Evolutionary conservation across 2,113 vertebrate genomes (phyloP), one percentile per base, ranked within the genome.

Genomic region (Psittacula cyanocephala): DNA sequence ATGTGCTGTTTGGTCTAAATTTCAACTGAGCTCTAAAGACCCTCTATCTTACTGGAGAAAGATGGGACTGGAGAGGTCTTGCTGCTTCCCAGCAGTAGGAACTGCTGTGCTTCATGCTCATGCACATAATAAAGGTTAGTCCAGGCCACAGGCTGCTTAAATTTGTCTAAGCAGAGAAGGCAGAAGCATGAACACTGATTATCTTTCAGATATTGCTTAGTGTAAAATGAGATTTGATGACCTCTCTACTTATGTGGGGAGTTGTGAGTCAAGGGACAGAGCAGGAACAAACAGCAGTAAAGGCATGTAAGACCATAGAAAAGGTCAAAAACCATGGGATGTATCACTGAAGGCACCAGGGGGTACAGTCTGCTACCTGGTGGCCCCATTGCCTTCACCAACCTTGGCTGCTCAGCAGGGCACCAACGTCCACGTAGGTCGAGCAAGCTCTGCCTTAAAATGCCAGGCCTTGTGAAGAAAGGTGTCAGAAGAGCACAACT

Each of bases 401-500:
- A 31, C 24, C 3, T 28, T 52, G 35, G 17, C 72, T 57, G 37
- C 46, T 53, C 74, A 75, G 79, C 37, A 53, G 43, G 39, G 13
- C 11, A 60, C 19, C 9, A 39, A 3, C 17, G 68, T 63, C 22
- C 14, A 44, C 22, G 6, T 0, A 19, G 37, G 7, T 6, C 33
- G 68, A n/a, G 35, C 0, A 0, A 55, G 16, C 20, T 27, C 17
- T n/a, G 15, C 7, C 31, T 53, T 37, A 55, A 39, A 27, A 35
- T 9, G 22, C 5, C 10, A 76, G 20, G 28, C 8, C 4, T 49
- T 43, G 23, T 4, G 39, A 53, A 68, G 27, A 28, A 20, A 10
- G 6, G 6, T n/a, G 25, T 7, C 10, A 17, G 17, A 50, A n/a
- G 19, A 3, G 28, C 28, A 39, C 8, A 11, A 28, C 27, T 0